Conservation (phyloP, 2,797 vertebrate species). For the Phrynocephalus guinanensis region DNA sequence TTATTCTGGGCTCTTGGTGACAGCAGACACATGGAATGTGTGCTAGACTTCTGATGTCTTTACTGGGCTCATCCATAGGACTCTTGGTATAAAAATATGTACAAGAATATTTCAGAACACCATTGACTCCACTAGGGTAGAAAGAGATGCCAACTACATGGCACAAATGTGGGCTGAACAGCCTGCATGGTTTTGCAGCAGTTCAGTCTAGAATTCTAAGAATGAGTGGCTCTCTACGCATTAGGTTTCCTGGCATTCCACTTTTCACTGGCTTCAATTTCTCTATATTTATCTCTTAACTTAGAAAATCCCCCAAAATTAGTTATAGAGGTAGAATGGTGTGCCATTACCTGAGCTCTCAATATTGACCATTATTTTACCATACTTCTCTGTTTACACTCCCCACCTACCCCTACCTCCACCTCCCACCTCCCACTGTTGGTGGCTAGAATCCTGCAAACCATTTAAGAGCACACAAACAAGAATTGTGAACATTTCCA, state of each 20-base stretch:
- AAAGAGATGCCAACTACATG: not conserved
- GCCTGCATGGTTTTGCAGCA: not conserved
- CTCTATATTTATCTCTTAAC: slow-evolving; percentile 1
- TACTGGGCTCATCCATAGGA: not conserved
- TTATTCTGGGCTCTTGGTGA: slow-evolving; percentile 19
- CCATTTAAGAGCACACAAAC: too few relatives aligned
- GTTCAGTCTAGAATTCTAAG: not conserved
- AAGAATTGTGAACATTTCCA: too few relatives aligned
- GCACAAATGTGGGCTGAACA: not conserved
- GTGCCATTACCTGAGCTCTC: not conserved
- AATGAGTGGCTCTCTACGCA: not conserved
- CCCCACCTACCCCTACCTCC: too few relatives aligned
- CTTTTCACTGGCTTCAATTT: not conserved
- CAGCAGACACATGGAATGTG: slow-evolving; percentile 17
- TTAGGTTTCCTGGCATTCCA: not conserved
- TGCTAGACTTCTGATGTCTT: slow-evolving; percentile 25
- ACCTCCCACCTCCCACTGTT: not conserved
- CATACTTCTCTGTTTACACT: not conserved
- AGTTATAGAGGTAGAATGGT: not conserved
- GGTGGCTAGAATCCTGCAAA: too few relatives aligned
- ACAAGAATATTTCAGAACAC: slow-evolving; percentile 1
- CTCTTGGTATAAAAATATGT: slow-evolving; percentile 6
- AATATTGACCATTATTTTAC: not conserved
- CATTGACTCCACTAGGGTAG: not conserved
- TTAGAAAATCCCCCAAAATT: not conserved